A percentile compares a stretch with the other conserved stretches of the same genome.
Evolutionary conservation across 2,113 vertebrate species (phyloP).

Genomic region (Charadrius vociferus): DNA sequence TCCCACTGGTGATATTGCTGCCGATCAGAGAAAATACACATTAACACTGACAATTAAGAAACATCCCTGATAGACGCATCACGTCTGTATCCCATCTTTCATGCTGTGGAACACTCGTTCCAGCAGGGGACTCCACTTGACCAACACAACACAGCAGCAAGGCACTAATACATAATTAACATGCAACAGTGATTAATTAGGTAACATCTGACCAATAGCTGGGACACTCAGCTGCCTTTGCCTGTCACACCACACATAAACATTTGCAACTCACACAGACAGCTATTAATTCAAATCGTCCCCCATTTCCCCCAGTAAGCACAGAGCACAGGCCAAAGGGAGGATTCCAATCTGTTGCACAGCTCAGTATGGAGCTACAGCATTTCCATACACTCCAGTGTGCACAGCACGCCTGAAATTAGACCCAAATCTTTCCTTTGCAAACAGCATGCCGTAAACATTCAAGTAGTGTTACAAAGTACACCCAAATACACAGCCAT

Average conservation of each 20-base stretch:
- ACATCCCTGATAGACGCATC: not conserved
- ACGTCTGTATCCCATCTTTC: not conserved
- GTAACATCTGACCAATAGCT: not conserved
- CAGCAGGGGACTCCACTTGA: conserved; percentile 47
- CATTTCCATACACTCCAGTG: not conserved
- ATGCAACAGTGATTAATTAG: not conserved
- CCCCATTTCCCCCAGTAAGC: not conserved
- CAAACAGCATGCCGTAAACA: not conserved
- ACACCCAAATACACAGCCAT: not conserved
- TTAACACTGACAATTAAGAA: not conserved
- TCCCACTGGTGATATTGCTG: not conserved
- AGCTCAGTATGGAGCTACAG: not conserved
- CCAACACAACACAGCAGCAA: conserved; percentile 9
- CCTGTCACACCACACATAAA: not conserved
- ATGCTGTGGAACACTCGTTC: not conserved
- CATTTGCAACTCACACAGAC: not conserved
- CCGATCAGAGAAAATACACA: not conserved
- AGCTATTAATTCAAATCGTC: not conserved
- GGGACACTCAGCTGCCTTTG: not conserved
- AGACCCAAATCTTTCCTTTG: not conserved
- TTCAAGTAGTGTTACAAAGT: not conserved
- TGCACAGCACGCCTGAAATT: conserved; percentile 30
- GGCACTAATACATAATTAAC: not conserved
- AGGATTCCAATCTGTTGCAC: conserved; percentile 9
- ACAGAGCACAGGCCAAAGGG: not conserved